Evolutionary conservation across 2,797 vertebrate genomes (phyloP).

Genomic region (Tokudaia tokunoshimensis): DNA sequence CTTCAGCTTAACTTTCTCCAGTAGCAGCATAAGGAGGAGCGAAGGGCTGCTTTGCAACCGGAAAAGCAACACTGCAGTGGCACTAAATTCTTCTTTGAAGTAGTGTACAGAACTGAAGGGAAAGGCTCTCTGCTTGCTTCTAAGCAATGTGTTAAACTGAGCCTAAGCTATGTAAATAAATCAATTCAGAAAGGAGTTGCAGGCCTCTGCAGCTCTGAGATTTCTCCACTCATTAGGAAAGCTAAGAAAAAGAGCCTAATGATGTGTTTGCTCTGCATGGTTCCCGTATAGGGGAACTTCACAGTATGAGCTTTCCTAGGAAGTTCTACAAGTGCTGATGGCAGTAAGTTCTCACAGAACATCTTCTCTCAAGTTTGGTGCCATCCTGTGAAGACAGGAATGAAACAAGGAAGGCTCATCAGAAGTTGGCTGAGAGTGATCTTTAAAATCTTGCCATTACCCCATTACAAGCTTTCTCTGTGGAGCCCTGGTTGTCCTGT

Average conservation of each 20-base stretch:
- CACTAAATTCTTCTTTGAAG: slow-evolving; percentile 71
- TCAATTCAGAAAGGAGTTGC: slow-evolving; percentile 52
- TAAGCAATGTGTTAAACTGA: slow-evolving; percentile 72
- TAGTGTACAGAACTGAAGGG: slow-evolving; percentile 48
- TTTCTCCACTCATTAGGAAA: slow-evolving; percentile 67
- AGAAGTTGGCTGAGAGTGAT: background rate
- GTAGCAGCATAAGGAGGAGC: slow-evolving; percentile 42
- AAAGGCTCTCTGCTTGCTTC: slow-evolving; percentile 55
- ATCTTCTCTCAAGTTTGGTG: slow-evolving; percentile 32
- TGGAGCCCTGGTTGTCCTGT: background rate
- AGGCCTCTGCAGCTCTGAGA: slow-evolving; percentile 46
- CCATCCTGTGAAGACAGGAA: slow-evolving; percentile 40
- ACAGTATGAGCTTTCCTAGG: background rate
- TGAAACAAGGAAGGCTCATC: slow-evolving; percentile 31
- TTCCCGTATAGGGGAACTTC: background rate
- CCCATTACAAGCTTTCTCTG: background rate
- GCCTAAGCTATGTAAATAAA: slow-evolving; percentile 68
- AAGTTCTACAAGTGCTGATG: slow-evolving; percentile 2
- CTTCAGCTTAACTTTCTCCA: slow-evolving; percentile 62
- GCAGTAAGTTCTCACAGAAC: background rate
- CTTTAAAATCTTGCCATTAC: background rate
- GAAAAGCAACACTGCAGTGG: slow-evolving; percentile 58
- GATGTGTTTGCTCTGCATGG: slow-evolving; percentile 12
- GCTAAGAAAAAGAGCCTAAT: slow-evolving; percentile 60
- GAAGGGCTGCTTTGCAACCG: slow-evolving; percentile 56